These are phyloP conservation scores for Drosophila subsilvestris DNA, from an alignment of 2,888 invertebrate genomes.

Conservation along the genomic window DNA sequence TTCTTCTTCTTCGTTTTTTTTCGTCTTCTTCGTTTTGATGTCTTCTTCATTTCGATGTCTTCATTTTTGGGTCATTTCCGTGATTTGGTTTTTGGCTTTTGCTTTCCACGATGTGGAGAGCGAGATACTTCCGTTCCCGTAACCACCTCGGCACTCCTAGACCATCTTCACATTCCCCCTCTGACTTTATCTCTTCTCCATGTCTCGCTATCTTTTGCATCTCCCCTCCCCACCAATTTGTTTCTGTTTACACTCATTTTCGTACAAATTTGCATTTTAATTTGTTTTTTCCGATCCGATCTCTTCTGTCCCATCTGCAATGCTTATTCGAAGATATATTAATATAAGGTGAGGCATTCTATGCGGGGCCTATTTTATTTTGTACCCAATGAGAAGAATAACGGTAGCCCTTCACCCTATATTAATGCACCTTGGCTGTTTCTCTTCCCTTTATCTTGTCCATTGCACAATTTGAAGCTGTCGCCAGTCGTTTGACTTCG, in stretches of 20 bases:
- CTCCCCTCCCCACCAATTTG: constrained; percentile 33
- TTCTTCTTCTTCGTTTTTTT: neutral
- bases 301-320: constrained; percentile 5
- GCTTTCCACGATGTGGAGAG: constrained; percentile 42
- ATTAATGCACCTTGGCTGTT: neutral
- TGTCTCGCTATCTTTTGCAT: constrained; percentile 9
- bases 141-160: constrained; percentile 12
- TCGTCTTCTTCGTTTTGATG: neutral
- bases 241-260: constrained; percentile 64
- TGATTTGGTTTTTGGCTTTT: constrained; percentile 38
- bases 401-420: neutral
- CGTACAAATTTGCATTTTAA: constrained; percentile 75
- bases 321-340: constrained; percentile 1
- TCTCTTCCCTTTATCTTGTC: constrained; percentile 25
- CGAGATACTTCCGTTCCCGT: constrained; percentile 32
- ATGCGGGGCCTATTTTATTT: too few relatives aligned
- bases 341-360: neutral
- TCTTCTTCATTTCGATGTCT: neutral
- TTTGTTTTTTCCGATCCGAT: constrained; percentile 49
- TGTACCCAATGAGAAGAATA: too few relatives aligned
- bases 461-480: constrained; percentile 70
- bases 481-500: constrained; percentile 23
- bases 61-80: constrained; percentile 42
- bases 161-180: neutral
- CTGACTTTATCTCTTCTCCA: constrained; percentile 27